phyloP scores from a whole-genome alignment of 2,797 vertebrate species.

The Neosilurus mollespiculum region DNA sequence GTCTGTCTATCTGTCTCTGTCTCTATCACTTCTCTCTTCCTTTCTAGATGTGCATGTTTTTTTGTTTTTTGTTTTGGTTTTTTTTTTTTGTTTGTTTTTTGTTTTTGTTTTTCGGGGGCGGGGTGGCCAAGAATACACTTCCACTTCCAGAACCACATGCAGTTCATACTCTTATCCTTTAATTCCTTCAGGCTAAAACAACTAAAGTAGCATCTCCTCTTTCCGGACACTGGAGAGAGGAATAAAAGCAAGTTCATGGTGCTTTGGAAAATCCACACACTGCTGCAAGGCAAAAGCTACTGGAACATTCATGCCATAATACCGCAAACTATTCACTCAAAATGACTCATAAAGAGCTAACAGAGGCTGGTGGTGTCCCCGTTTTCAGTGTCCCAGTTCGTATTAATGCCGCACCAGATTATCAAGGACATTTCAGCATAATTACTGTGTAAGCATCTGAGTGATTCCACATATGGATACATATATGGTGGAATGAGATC shows the following conservation, averaged over 20 bases:
- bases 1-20: too few relatives aligned
- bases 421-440: background rate
- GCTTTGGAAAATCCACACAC: constrained; percentile 15
- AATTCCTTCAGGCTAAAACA: constrained; percentile 6
- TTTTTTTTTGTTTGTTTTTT: too few relatives aligned
- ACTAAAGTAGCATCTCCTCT: background rate
- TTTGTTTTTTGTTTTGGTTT: too few relatives aligned
- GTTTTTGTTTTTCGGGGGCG: too few relatives aligned
- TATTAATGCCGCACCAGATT: background rate
- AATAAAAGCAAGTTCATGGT: constrained; percentile 3
- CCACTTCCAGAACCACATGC: background rate
- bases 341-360: constrained; percentile 26
- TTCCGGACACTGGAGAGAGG: background rate
- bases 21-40: too few relatives aligned
- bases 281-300: constrained; percentile 18
- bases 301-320: background rate
- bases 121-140: background rate
- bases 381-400: constrained; percentile 1
- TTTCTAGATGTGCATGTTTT: background rate
- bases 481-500: background rate
- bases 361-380: background rate
- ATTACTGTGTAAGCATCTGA: background rate
- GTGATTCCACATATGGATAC: background rate
- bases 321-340: background rate
- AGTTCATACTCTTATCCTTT: background rate